Base-by-base conservation (phyloP, 2,797 vertebrate species). In the Poecilia velifera region DNA sequence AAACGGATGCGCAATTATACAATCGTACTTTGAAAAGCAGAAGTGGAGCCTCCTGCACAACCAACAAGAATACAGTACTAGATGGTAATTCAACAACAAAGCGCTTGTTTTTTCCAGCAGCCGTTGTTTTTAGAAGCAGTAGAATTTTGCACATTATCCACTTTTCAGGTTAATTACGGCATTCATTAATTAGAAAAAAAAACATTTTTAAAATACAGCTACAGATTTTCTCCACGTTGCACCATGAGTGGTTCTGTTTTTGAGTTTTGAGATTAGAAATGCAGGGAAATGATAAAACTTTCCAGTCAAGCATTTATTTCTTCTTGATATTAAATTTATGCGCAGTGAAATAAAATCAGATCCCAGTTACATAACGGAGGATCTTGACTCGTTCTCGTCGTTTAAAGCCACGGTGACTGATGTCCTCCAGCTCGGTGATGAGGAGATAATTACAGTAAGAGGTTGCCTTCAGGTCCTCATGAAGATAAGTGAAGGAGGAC, bases 401-500 rank as follows among this genome's bases (percentile, higher is more conserved):
- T 77, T 85, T 79, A 73, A 79, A 86, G 59, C 20, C 7, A 3
- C 59, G 22, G 14, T 49, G 0, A 45, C 64, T 73, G 71, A 78
- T 75, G 73, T 83, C 74, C 75, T 70, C 18, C 80, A 3, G 28
- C 70, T 3, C 55, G 76, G 71, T 7, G 14, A 77, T 71, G 62
- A 81, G 59, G 77, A 85, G 83, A 82, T 84, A 84, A 86, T 90
- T 89, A 89, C 80, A 76, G 45, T 0, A 77, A 83, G 82, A 81
- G 71, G 71, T 82, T 71, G 72, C 83, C 75, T 77, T 78, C 47
- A 12, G 83, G 77, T 78, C 78, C 80, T 77, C 68, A 22, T 59
- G 16, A 76, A 78, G 87, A 89, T 85, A 68, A 84, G 71, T 87
- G 82, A 86, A 91, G 86, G 85, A 91, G 86, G 84, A 84, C 86